Evolutionary conservation across 2,113 vertebrate genomes (phyloP), one percentile per base, ranked within the genome.

Genomic region (Psittacula cyanocephala): DNA sequence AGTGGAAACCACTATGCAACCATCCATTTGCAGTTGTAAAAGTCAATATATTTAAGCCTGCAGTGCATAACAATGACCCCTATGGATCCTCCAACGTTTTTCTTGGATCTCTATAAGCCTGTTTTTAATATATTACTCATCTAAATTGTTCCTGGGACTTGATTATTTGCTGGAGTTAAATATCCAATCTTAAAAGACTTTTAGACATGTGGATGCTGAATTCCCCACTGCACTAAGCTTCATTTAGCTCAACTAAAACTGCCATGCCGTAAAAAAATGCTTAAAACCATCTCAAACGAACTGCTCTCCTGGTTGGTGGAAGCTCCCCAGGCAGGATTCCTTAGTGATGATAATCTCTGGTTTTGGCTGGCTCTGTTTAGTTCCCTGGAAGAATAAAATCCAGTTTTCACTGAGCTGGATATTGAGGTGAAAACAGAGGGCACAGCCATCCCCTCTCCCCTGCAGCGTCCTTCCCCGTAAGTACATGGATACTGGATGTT

Each of bases 81-180:
- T 96, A 96, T 93, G 92, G 95, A 96, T 96, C 90, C 92, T 93
- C 94, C 90, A 96, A 96, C 77, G 62, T 96, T 96, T 96, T 97
- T 96, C 94, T 97, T 96, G 96, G 96, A 97, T 94, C 96, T 55
- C 81, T 86, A 74, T 69, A 57, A 94, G 91, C 88, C 91, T 96
- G 96, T 74, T 97, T 97, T 97, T 94, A 97, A 97, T 97, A 92
- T 76, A 85, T 98, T 98, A 98, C 95, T 97, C 98, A 98, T 97
- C 94, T 95, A 93, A 97, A 92, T 98, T 97, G 95, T 94, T 96
- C 82, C 79, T 92, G 50, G 53, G 88, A 93, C 92, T 96, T 95
- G 93, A 90, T 93, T 97, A 94, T 97, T 98, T 97, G 93, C 96
- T 97, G 97, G 95, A 96, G 95, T 92, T 81, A 87, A 97, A 91